Evolutionary conservation across 2,797 vertebrate species (phyloP), one percentile per base, ranked within the genome.

Genomic region (Percopsis omiscomaycus): DNA sequence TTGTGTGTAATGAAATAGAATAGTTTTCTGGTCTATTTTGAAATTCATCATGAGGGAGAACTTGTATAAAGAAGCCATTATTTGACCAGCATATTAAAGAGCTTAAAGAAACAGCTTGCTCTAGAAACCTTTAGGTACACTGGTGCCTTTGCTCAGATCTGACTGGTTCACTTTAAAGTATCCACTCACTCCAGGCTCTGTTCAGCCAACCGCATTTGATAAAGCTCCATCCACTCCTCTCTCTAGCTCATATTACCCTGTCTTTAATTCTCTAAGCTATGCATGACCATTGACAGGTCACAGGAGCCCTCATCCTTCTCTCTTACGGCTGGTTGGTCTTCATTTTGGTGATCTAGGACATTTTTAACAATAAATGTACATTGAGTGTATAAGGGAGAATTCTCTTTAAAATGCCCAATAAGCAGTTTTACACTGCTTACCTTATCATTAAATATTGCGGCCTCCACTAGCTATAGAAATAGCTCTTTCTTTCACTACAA

Each of bases 81-180:
- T 85, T 83, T 73, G 79, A 82, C 55, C 83, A 60, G 85, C 78
- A 85, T 88, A 74, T 79, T 85, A 85, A 88, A 69, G 56, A 75
- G 66, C 79, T 80, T 75, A 76, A 78, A 78, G 74, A 69, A 67
- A 52, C 58, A 69, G 57, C 55, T 50, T 60, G 61, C 67, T 75
- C 55, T 72, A 61, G 30, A 48, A 67, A 62, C 14, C 42, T 1
- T 53, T 12, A 5, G 61, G 68, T 37, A 66, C 46, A 50, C 53
- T 67, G 67, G 59, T 56, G 27, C 51, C 56, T 59, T 73, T 51
- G 52, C 44, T 68, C 44, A 55, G 59, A 69, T 71, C 75, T 60
- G 22, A 55, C 65, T 68, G 54, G n/a, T 54, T 81, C 64, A 68
- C 48, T 3, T 22, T 16, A 16, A 16, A 51, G 50, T 14, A 42